These are phyloP conservation scores for Diadema setosum DNA, from an alignment of 35 echinoderm and acorn worm genomes.

Conservation along the genomic window DNA sequence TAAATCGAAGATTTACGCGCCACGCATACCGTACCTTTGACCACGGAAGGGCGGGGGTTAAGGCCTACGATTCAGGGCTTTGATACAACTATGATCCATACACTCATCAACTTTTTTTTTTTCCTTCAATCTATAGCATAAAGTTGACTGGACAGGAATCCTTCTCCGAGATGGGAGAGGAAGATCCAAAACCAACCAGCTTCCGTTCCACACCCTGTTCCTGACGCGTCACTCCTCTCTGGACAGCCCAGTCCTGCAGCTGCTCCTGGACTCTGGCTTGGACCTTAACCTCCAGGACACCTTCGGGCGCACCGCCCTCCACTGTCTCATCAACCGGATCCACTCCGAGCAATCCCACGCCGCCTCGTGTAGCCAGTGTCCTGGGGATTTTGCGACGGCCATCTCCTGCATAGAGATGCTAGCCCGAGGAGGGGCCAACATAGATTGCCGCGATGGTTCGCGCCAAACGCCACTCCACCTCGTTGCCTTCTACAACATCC, in stretches of 20 bases:
- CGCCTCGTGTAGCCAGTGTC: background rate
- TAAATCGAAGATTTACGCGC: too few relatives aligned
- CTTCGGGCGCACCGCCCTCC: slow-evolving; percentile 18
- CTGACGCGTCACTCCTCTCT: background rate
- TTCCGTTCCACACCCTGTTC: background rate
- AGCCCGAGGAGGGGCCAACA: background rate
- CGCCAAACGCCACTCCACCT: slow-evolving; percentile 1
- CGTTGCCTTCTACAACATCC: slow-evolving; percentile 29
- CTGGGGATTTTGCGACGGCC: background rate
- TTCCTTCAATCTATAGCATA: background rate
- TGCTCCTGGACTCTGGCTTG: slow-evolving; percentile 20
- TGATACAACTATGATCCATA: background rate
- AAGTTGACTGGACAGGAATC: background rate
- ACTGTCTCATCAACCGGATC: slow-evolving; percentile 25
- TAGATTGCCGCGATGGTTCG: background rate
- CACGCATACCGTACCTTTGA: too few relatives aligned
- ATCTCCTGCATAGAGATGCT: background rate
- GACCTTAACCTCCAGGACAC: slow-evolving; percentile 27
- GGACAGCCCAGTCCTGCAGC: background rate
- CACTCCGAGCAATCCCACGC: background rate
- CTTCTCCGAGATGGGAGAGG: background rate
- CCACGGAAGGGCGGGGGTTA: too few relatives aligned
- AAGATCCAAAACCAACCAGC: background rate
- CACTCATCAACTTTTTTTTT: background rate
- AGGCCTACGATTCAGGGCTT: too few relatives aligned